Evolutionary conservation across 2,113 vertebrate species (phyloP), one percentile per base, ranked within the genome.

Genomic region (Cheirogaleus medius): DNA sequence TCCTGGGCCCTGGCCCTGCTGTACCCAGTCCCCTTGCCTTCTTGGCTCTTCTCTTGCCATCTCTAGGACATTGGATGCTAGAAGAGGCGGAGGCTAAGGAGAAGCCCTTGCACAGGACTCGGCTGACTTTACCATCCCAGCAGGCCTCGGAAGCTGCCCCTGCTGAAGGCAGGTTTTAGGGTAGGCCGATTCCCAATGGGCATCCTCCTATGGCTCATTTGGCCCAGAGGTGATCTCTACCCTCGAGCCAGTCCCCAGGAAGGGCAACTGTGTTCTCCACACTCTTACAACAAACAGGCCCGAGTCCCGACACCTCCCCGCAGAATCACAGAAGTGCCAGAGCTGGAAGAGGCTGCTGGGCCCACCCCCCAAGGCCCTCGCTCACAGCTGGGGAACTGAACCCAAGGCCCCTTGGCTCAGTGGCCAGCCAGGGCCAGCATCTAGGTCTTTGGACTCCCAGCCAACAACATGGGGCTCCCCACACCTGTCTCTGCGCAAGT

Each of bases 271-370:
- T 8, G 29, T 32, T 29, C 34, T 37, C 58, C 39, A 5, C 1
- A 0, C 52, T 32, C 54, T 44, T 9, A 10, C 11, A 0, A 20
- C 13, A 18, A 0, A 20, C 13, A 18, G 39, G 23, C 18, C 3
- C 1, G 9, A 13, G 8, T 42, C 32, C 47, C 27, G 66, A 47
- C 49, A 44, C 14, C 42, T 60, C 29, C 44, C 52, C 56, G 32
- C 42, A 17, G 39, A 68, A 6, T 5, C 42, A 18, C 3, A 1
- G 69, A 32, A 27, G 0, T 8, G 42, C 25, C 20, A 37, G 66
- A 27, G 13, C 4, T 17, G 42, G 32, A 47, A 56, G 44, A 20
- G n/a, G 18, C 25, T 21, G 5, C 44, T 6, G 44, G 47, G 23
- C 17, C 8, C 39, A 23, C 29, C 21, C 52, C 27, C 49, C 52